Conservation (phyloP, 2,888 invertebrate genomes). For the Napeogenes sylphis region DNA sequence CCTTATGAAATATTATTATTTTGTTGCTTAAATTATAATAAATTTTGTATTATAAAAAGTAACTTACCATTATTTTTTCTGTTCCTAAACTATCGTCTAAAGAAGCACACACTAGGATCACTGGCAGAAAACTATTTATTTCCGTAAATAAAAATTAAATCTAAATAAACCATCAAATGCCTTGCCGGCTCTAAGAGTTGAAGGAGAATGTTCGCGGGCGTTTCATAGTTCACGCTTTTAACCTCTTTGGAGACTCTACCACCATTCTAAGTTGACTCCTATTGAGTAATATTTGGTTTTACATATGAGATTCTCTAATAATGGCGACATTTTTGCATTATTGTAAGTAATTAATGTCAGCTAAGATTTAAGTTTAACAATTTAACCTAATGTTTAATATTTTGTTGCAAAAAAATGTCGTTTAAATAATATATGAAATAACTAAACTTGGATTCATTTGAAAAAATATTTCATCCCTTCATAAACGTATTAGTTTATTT, state of each 20-base stretch:
- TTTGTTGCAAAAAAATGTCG: background rate
- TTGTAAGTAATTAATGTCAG: slow-evolving; percentile 9
- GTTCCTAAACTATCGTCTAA: slow-evolving; percentile 22
- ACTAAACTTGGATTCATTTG: too few species aligned
- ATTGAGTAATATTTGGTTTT: slow-evolving; percentile 29
- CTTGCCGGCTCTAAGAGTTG: slow-evolving; percentile 27
- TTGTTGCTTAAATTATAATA: too few species aligned
- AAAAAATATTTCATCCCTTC: too few species aligned
- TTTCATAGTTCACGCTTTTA: slow-evolving; percentile 57
- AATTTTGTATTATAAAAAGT: slow-evolving; percentile 5
- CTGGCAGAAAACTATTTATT: slow-evolving; percentile 10
- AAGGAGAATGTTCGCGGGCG: slow-evolving; percentile 56
- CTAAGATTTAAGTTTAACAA: slow-evolving; percentile 1
- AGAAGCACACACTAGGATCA: slow-evolving; percentile 23
- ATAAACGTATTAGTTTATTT: too few species aligned
- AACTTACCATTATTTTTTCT: slow-evolving; percentile 25
- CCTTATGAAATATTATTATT: too few species aligned
- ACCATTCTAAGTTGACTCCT: slow-evolving; percentile 42
- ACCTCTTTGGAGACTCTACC: slow-evolving; percentile 45
- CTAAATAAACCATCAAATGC: slow-evolving; percentile 9
- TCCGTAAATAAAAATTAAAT: background rate
- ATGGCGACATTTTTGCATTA: slow-evolving; percentile 22
- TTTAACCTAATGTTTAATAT: background rate
- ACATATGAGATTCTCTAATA: slow-evolving; percentile 28
- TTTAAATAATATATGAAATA: too few species aligned